Base-by-base conservation (phyloP, 2,113 vertebrate genomes). In the Sciurus niger region DNA sequence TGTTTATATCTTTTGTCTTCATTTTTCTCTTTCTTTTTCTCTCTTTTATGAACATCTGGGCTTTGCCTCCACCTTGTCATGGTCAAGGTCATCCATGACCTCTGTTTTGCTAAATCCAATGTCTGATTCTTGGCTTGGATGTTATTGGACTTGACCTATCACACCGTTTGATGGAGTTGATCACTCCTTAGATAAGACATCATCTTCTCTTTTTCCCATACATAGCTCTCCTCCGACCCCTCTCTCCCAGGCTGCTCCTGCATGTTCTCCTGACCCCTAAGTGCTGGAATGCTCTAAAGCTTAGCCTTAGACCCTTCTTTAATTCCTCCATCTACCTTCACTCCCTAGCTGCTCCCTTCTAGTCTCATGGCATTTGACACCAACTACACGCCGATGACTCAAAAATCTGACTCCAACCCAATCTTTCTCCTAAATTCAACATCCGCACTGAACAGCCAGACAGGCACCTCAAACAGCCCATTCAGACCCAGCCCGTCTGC, bases 141-240 rank as follows among this genome's bases (percentile, higher is more conserved):
- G 2, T 58, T 58, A 58, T 20, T 58, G 20, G 55, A 24, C 55
- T 22, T 58, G 55, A 58, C 55, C 20, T 2, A 24, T 58, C 65
- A 40, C 28, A 4, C 32, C 1, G 8, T 34, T 53, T 55, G 60
- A 43, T 0, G 1, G 82, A 25, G 18, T 17, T 2, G 2, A 51
- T 8, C 3, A 34, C 18, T 53, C 43, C 25, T 18, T 34, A 28
- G 55, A 14, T 40, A 55, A 65, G 28, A 20, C 9, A 5, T 4
- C 18, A 25, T 40, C 43, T 53, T 5, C 28, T 14, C 4, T 32
- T 70, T 32, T 10, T 8, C 48, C 77, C 16, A 22, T 0, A 12
- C 10, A 1, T 1, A 46, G 46, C 24, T 34, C 18, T 10, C 20
- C 46, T 1, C n/a, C 7, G 7, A 24, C 20, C 22, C 55, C 6